A percentile compares a stretch with the other conserved stretches of the same genome.
phyloP scores from a whole-genome alignment of 1,140 invertebrate species.

The Euborellia annulipes region DNA sequence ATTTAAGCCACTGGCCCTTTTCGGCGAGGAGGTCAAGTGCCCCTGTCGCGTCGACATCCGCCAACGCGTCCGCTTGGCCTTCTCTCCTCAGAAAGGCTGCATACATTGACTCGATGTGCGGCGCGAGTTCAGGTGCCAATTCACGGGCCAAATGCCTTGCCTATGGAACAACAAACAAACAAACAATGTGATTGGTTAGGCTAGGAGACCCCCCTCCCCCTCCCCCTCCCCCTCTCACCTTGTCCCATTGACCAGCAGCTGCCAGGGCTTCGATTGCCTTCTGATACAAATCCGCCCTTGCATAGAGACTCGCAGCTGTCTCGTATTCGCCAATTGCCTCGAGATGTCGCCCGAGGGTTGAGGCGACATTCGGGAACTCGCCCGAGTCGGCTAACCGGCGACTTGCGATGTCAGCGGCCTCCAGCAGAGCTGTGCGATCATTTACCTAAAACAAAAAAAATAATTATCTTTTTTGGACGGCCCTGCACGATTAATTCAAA shows the following conservation, averaged over 20 bases:
- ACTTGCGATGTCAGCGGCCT: slow-evolving; percentile 52
- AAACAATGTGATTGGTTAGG: no score
- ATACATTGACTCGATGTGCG: slow-evolving; percentile 67
- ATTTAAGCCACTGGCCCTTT: slow-evolving; percentile 83
- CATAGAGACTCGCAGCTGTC: no score
- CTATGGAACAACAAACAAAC: slow-evolving; percentile 21
- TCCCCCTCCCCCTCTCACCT: no score
- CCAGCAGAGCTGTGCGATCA: slow-evolving; percentile 37
- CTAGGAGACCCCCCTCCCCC: no score
- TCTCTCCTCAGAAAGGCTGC: slow-evolving; percentile 60
- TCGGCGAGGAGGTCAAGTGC: slow-evolving; percentile 76
- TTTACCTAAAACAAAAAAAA: no score
- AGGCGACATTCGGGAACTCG: slow-evolving; percentile 13
- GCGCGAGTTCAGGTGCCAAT: slow-evolving; percentile 57
- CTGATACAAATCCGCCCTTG: no score
- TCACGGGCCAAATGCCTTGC: slow-evolving; percentile 71
- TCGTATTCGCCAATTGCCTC: no score
- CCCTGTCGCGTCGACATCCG: slow-evolving; percentile 61
- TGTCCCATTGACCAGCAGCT: no score
- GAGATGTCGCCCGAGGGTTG: no score
- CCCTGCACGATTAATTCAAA: no score
- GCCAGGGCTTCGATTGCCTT: no score
- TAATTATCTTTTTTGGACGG: no score
- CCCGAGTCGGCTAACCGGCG: slow-evolving; percentile 54
- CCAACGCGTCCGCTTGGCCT: slow-evolving; percentile 67